These are phyloP conservation scores for Thera britannica DNA, from an alignment of 2,888 invertebrate genomes.

Conservation along the genomic window DNA sequence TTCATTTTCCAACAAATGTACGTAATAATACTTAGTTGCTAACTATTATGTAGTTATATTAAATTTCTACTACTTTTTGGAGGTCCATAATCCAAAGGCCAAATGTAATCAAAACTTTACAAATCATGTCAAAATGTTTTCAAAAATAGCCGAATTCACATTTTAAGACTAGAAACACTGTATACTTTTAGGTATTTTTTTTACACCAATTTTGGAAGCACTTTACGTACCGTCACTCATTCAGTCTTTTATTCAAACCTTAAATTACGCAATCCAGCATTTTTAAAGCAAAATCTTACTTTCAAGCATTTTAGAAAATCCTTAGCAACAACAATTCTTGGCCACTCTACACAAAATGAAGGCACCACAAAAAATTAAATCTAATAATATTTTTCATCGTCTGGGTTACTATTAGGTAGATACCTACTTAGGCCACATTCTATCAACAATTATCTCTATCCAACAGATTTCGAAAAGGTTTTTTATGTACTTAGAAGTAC, in stretches of 20 bases:
- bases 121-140: not conserved
- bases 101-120: not conserved
- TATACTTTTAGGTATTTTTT: slow-evolving; percentile 11
- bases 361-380: not conserved
- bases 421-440: too few species aligned
- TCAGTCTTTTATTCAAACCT: slow-evolving; percentile 31
- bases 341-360: not conserved
- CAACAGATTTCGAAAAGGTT: too few species aligned
- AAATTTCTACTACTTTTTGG: not conserved
- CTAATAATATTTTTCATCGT: not conserved
- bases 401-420: too few species aligned
- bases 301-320: not conserved
- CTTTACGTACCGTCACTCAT: slow-evolving; percentile 23
- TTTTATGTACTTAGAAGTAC: too few species aligned
- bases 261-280: not conserved
- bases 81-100: not conserved
- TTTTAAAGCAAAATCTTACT: not conserved
- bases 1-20: slow-evolving; percentile 37
- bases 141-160: slow-evolving; percentile 14
- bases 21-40: not conserved
- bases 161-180: slow-evolving; percentile 15
- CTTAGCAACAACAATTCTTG: not conserved
- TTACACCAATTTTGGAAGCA: slow-evolving; percentile 12
- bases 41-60: not conserved
- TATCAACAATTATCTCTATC: too few species aligned